phyloP scores from a whole-genome alignment of 2,797 vertebrate species.

The Cetoscarus ocellatus region DNA sequence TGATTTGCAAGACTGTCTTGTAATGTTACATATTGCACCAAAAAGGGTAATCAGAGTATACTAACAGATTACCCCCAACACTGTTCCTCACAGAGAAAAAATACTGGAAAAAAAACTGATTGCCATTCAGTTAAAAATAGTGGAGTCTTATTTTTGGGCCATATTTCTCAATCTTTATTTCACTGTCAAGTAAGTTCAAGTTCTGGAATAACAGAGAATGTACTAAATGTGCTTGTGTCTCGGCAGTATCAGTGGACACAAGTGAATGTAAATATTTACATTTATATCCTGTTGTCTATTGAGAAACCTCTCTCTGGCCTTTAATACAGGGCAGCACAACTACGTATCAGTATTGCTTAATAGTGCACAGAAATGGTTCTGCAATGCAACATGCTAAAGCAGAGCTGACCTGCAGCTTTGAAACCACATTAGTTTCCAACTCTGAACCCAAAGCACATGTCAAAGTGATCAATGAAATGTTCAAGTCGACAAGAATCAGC shows the following conservation, averaged over 20 bases:
- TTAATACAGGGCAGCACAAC: background rate
- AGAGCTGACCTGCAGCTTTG: constrained; percentile 32
- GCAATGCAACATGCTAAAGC: constrained; percentile 14
- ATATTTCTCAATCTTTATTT: too few species aligned
- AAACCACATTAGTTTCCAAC: constrained; percentile 35
- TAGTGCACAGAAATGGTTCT: background rate
- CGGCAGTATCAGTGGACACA: background rate
- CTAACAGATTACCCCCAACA: too few species aligned
- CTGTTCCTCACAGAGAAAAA: too few species aligned
- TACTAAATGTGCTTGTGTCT: background rate
- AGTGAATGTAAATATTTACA: constrained; percentile 3
- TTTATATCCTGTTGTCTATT: background rate
- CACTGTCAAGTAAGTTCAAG: too few species aligned
- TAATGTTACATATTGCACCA: too few species aligned
- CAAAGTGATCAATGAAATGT: constrained; percentile 67
- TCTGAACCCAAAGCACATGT: constrained; percentile 35
- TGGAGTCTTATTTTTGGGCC: too few species aligned
- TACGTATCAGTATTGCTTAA: background rate
- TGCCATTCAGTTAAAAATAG: too few species aligned
- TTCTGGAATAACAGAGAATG: too few species aligned
- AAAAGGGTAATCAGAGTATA: too few species aligned
- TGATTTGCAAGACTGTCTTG: too few species aligned
- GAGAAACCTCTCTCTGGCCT: constrained; percentile 8
- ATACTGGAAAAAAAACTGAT: too few species aligned
- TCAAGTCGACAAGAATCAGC: constrained; percentile 41